Conservation (phyloP, 2,797 vertebrate genomes). For the Leucoraja ocellata region DNA sequence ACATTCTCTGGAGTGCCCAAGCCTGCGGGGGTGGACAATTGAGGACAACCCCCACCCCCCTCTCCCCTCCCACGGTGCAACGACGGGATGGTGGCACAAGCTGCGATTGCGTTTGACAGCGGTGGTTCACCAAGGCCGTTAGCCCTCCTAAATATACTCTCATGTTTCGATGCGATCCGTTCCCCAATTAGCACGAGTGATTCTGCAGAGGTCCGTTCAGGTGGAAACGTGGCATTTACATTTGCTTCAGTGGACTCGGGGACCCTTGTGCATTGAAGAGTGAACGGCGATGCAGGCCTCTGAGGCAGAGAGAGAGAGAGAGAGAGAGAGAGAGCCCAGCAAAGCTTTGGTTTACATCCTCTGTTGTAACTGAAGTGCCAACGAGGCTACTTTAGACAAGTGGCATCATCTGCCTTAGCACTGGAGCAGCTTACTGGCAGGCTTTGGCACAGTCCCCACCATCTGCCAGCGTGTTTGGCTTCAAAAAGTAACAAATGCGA, state of each 20-base stretch:
- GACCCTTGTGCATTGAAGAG: neutral
- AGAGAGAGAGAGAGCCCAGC: neutral
- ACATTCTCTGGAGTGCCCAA: too few species aligned
- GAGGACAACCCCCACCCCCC: too few species aligned
- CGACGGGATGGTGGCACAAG: neutral
- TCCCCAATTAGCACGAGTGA: neutral
- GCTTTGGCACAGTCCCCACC: neutral
- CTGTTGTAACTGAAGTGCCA: neutral
- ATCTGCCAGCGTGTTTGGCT: neutral
- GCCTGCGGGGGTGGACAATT: too few species aligned
- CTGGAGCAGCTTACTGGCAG: neutral
- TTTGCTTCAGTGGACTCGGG: neutral
- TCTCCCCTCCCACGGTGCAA: too few species aligned
- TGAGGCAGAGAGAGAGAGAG: too few species aligned
- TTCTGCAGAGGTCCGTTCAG: neutral
- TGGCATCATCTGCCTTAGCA: neutral
- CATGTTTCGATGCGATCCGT: neutral
- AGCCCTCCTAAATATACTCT: neutral
- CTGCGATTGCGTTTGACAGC: neutral
- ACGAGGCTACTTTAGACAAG: too few species aligned
- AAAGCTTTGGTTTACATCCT: neutral
- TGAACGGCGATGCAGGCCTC: neutral
- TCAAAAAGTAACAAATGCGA: neutral
- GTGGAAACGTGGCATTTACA: neutral
- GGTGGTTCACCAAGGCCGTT: neutral